These are phyloP conservation scores for Yponomeuta cagnagella DNA, from an alignment of 2,888 invertebrate genomes.

Conservation along the genomic window DNA sequence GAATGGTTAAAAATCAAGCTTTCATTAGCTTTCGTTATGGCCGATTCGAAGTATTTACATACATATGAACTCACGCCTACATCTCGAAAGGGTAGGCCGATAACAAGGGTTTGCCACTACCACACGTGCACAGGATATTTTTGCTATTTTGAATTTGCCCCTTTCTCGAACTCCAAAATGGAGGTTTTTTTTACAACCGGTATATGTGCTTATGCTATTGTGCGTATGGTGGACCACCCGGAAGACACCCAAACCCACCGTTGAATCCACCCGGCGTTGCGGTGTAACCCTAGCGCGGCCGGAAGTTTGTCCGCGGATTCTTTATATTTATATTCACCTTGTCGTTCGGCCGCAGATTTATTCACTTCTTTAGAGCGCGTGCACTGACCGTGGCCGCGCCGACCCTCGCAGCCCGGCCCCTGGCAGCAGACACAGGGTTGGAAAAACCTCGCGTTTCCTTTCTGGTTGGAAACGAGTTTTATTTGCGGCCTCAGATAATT, in stretches of 20 bases:
- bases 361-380: slow-evolving; percentile 72
- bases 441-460: slow-evolving; percentile 7
- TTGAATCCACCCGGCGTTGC: neutral
- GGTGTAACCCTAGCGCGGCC: slow-evolving; percentile 46
- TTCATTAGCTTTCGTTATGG: no score
- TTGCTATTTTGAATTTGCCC: no score
- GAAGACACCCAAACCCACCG: neutral
- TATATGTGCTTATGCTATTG: neutral
- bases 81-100: no score
- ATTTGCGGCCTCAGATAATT: no score
- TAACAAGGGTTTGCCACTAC: no score
- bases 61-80: no score
- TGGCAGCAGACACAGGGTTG: slow-evolving; percentile 31
- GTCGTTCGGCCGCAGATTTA: slow-evolving; percentile 71
- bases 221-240: neutral
- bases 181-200: no score
- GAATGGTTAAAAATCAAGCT: no score
- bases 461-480: neutral
- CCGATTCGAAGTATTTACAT: no score
- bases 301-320: slow-evolving; percentile 73
- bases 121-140: no score
- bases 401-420: slow-evolving; percentile 39
- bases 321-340: slow-evolving; percentile 75
- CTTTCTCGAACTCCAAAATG: no score
- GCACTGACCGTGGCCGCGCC: slow-evolving; percentile 65